Conservation (phyloP, 2,888 invertebrate species). For the Aporophyla lueneburgensis region DNA sequence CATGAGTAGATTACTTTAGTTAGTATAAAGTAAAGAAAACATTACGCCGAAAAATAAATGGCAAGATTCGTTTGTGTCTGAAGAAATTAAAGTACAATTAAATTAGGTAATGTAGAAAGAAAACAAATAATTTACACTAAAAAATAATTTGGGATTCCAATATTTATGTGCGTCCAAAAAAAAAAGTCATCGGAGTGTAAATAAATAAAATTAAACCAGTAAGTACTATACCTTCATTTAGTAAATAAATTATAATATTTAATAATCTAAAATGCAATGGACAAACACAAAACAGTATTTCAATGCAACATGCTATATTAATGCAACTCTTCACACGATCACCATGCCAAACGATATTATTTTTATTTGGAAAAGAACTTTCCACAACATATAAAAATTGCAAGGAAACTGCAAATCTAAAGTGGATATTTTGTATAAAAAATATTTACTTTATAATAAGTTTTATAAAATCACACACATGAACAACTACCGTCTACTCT, state of each 20-base stretch:
- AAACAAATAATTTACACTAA: neutral
- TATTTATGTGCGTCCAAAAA: neutral
- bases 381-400: neutral
- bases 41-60: too few species aligned
- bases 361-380: neutral
- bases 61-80: too few species aligned
- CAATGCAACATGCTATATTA: conserved; percentile 63
- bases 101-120: neutral
- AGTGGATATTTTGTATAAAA: conserved; percentile 7
- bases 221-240: conserved; percentile 47
- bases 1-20: neutral
- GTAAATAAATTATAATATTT: conserved; percentile 22
- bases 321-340: conserved; percentile 43
- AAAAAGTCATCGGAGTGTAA: neutral
- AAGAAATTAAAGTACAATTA: neutral
- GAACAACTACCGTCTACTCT: conserved; percentile 49
- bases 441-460: neutral
- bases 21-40: neutral
- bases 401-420: conserved; percentile 6
- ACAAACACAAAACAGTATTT: conserved; percentile 41
- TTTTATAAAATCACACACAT: conserved; percentile 46
- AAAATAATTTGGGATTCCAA: neutral
- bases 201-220: conserved; percentile 30
- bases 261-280: conserved; percentile 43
- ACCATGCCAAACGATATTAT: conserved; percentile 47